Base-by-base conservation (phyloP, 2,888 invertebrate species). In the Drosophila pseudotakahashii region DNA sequence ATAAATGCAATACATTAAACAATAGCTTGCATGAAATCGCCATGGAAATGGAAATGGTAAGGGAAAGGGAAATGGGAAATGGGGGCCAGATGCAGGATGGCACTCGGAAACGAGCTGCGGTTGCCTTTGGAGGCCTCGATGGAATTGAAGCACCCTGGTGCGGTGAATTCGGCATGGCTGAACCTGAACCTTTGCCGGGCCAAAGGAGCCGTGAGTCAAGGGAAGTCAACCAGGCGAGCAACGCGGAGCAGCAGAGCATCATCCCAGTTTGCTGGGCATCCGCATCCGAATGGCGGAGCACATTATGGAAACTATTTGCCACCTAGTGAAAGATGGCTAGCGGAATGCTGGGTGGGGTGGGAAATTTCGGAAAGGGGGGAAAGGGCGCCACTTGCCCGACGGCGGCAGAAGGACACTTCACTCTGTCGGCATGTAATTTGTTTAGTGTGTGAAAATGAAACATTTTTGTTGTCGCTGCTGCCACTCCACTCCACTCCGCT, bases 391-490 rank as follows among this genome's bases (percentile, higher is more conserved):
- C 7, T 23, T 37, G 7, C n/a, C 13, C 34, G 26, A 45, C 23
- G 19, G 19, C 42, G 42, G 19, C 44, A 39, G 54, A 50, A 57
- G 67, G 73, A 73, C 73, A 73, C 73, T 73, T 72, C 73, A 71
- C 67, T 66, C 68, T 62, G 68, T 52, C 60, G 78, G 71, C 84
- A 68, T 83, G 87, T 81, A 83, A 83, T 83, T 83, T 87, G 87
- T 83, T 87, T 82, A 84, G 82, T 87, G 79, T 82, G 82, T 82
- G 87, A 82, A 82, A 82, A 82, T 84, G 81, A 87, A 82, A 81
- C 71, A 81, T 73, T 78, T 87, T 86, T 77, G 81, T 66, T 79
- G 68, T 68, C 60, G 51, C 63, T 58, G 58, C 55, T 50, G 4
- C 37, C n/a, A 26, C 57, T 16, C 13, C 14, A 23, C 3, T 19